A percentile compares a stretch with the other conserved stretches of the same genome.
Conservation (phyloP, 1,140 invertebrate genomes). For the Anadara kagoshimensis region DNA sequence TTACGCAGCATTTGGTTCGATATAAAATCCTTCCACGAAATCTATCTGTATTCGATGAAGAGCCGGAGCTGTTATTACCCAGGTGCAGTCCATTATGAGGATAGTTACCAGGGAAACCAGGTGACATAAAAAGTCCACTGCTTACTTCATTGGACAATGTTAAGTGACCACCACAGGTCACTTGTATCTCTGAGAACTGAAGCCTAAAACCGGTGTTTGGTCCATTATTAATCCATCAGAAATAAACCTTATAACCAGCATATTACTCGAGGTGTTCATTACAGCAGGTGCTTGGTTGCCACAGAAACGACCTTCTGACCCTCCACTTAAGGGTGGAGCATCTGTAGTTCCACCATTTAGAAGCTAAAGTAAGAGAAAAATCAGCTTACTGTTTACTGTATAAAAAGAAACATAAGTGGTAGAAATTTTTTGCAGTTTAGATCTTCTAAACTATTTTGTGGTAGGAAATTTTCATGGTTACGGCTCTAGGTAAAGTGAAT, state of each 20-base stretch:
- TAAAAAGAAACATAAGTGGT: too few species aligned
- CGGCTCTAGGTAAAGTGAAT: too few species aligned
- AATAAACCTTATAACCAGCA: slow-evolving; percentile 92
- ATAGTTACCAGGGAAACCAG: slow-evolving; percentile 57
- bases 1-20: slow-evolving; percentile 97
- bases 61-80: slow-evolving; percentile 71
- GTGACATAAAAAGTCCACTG: slow-evolving; percentile 55
- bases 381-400: too few species aligned
- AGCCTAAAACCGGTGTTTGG: slow-evolving; percentile 90
- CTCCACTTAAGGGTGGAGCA: slow-evolving; percentile 80
- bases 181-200: slow-evolving; percentile 87
- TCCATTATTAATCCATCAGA: slow-evolving; percentile 87
- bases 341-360: slow-evolving; percentile 82
- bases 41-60: slow-evolving; percentile 91
- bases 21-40: slow-evolving; percentile 78
- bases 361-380: slow-evolving; percentile 74
- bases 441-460: too few species aligned
- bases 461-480: too few species aligned
- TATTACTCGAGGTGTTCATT: slow-evolving; percentile 87
- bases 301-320: slow-evolving; percentile 90
- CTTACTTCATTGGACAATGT: slow-evolving; percentile 75
- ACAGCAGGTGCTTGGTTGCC: slow-evolving; percentile 92
- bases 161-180: slow-evolving; percentile 62
- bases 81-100: slow-evolving; percentile 65
- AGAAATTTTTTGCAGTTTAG: too few species aligned